Evolutionary conservation across 2,113 vertebrate species (phyloP).

Genomic region (Phyllostomus discolor): DNA sequence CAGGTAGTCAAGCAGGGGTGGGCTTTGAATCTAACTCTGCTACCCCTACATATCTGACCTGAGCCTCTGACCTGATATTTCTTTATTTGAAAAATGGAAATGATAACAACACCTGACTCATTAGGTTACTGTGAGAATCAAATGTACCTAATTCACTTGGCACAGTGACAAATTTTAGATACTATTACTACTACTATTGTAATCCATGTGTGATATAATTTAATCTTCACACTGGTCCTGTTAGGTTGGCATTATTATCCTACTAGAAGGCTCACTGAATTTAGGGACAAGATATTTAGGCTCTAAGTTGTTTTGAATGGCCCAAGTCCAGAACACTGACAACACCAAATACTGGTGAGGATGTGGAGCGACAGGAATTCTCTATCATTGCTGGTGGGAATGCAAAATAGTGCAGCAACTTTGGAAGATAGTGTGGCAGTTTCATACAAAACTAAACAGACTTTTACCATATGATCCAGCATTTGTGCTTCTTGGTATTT

Average conservation of each 20-base stretch:
- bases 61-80: background rate
- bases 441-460: background rate
- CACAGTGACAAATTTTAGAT: background rate
- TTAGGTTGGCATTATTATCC: background rate
- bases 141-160: background rate
- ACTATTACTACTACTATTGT: too few species aligned
- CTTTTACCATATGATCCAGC: background rate
- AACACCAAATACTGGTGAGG: rapidly evolving
- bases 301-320: background rate
- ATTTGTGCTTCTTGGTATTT: background rate
- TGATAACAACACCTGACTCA: background rate
- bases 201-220: background rate
- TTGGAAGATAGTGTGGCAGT: background rate
- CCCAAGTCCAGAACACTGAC: background rate
- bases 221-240: background rate
- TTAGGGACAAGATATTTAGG: background rate
- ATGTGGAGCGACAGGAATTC: rapidly evolving
- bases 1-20: background rate
- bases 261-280: background rate
- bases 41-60: background rate
- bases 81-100: background rate
- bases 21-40: background rate
- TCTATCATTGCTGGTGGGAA: background rate
- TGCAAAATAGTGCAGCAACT: too few species aligned
- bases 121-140: background rate